Base-by-base conservation (phyloP, 2,888 invertebrate species). In the Agrochola lota region DNA sequence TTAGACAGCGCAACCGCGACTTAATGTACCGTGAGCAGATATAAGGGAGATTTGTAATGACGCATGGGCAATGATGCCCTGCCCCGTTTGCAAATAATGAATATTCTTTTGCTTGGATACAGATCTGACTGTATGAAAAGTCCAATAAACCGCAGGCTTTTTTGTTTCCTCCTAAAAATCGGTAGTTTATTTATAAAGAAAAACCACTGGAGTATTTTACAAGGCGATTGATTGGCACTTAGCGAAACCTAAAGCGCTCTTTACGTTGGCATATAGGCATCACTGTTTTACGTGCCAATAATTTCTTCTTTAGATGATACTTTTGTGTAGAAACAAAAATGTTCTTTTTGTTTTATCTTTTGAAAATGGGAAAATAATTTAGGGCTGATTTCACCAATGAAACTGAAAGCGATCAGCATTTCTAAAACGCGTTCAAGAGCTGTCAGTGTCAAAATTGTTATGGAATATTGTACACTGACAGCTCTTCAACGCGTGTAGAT, bases 11-110 rank as follows among this genome's bases (percentile, higher is more conserved):
- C 91, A 90, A 91, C 91, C 92, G 88, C 91, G 86, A 92, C 91
- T 93, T 92, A 95, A 95, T 95, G 95, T 94, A 92, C 93, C 92
- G 94, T 93, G 91, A 95, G 94, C 93, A 92, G 93, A 94, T 94
- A 92, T 91, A 90, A 92, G 90, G 91, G 93, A 91, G 94, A 92
- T 92, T 91, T 91, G 87, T 92, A 92, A 93, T 91, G 91, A 92
- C 84, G 90, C 90, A 91, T 89, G 84, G 83, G 78, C 75, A 71
- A 69, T 81, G 78, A 77, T 64, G 75, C 35, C 60, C 74, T 72
- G 79, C 69, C 73, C 78, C 80, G n/a, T 88, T 87, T 84, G 84
- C 79, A 74, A 74, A 74, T 86, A 85, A 89, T 88, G 76, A 86
- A 85, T 85, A 80, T 76, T 71, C 71, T 81, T 88, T 79, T 80